Conservation (phyloP, 2,888 invertebrate species). For the Hirtodrosophila trivittata region DNA sequence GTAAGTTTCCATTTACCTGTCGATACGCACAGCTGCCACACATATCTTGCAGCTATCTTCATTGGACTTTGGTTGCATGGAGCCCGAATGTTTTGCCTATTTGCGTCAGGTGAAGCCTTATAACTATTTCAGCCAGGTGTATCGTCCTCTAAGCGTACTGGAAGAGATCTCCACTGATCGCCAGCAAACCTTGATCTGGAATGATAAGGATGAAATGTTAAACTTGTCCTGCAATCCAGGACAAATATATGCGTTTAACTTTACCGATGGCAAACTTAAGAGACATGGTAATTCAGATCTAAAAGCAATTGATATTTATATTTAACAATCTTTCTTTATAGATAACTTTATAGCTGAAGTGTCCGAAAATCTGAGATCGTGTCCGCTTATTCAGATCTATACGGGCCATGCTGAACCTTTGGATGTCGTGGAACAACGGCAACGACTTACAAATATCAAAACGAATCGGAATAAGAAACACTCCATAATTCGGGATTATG, state of each 20-base stretch:
- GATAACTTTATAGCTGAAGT: conserved; percentile 45
- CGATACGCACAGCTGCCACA: too few relatives aligned
- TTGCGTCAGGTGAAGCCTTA: conserved; percentile 23
- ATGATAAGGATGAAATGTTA: not conserved
- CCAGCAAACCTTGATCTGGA: conserved; percentile 1
- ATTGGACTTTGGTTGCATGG: conserved; percentile 51
- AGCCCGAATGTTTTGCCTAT: conserved; percentile 40
- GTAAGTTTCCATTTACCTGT: conserved; percentile 23
- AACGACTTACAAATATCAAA: not conserved
- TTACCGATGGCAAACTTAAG: conserved; percentile 19
- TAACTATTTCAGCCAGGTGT: conserved; percentile 52
- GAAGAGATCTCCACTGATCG: not conserved
- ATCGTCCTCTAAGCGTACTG: conserved; percentile 41
- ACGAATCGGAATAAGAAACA: too few relatives aligned
- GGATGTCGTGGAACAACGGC: conserved; percentile 22
- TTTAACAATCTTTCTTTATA: conserved; percentile 2
- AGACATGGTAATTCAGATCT: conserved; percentile 44
- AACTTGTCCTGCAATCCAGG: conserved; percentile 25
- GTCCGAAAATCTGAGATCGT: conserved; percentile 18
- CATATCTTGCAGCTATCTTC: conserved; percentile 40
- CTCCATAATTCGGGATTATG: too few relatives aligned
- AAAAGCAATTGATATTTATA: too few relatives aligned
- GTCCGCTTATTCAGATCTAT: conserved; percentile 53
- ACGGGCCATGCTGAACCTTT: conserved; percentile 49
- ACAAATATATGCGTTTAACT: conserved; percentile 35